A percentile compares a stretch with the other conserved stretches of the same genome.
Conservation (phyloP, 2,113 vertebrate species). For the Macrotis lagotis region DNA sequence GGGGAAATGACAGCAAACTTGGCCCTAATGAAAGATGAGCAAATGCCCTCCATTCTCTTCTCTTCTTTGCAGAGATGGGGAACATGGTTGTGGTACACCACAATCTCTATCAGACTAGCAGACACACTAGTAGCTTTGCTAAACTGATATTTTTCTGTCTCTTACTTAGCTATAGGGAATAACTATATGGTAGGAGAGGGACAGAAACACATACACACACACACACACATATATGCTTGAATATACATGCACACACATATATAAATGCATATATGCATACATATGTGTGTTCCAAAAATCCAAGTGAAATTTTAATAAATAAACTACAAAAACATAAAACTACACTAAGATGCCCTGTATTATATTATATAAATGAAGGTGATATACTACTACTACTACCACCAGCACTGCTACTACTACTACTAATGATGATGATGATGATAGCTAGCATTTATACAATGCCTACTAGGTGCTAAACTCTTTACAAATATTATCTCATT, state of each 20-base stretch:
- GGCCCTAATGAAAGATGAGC: background rate
- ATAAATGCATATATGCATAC: background rate
- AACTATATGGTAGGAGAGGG: background rate
- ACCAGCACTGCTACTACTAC: too few species aligned
- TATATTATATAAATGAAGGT: background rate
- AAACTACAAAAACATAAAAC: background rate
- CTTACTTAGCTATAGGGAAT: background rate
- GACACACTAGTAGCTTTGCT: background rate
- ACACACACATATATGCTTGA: background rate
- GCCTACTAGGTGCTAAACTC: background rate
- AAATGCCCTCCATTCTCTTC: background rate
- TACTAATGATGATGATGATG: too few species aligned
- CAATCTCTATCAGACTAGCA: background rate
- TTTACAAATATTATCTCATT: background rate
- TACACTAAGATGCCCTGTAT: background rate
- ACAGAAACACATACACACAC: background rate
- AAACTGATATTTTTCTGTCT: background rate
- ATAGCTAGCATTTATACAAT: background rate
- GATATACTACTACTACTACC: background rate
- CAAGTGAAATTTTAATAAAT: background rate
- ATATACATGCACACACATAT: too few species aligned
- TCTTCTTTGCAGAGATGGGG: background rate
- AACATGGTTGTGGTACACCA: background rate
- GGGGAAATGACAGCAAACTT: background rate
- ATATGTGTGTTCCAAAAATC: background rate